phyloP scores from a whole-genome alignment of 1,140 invertebrate genomes.

The Cephus cinctus region DNA sequence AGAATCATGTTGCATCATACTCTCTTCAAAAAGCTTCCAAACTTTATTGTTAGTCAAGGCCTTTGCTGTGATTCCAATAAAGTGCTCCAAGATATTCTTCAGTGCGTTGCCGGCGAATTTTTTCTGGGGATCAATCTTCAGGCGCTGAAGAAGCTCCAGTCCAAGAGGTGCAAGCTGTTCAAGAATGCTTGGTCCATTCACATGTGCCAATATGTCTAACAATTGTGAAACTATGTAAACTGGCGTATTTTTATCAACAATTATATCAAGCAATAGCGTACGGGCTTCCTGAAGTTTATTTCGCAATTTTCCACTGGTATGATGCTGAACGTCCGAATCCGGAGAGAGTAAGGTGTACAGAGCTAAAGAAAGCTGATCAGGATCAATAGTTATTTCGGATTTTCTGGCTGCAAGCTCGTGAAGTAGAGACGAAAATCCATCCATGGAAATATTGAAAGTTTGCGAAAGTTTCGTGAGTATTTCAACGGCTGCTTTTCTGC shows the following conservation, averaged over 20 bases:
- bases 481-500: constrained; percentile 32
- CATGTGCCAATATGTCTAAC: constrained; percentile 53
- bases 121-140: constrained; percentile 14
- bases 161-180: constrained; percentile 39
- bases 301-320: constrained; percentile 35
- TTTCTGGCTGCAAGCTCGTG: constrained; percentile 33
- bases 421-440: constrained; percentile 38
- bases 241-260: constrained; percentile 36
- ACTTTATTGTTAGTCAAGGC: constrained; percentile 42
- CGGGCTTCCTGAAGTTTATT: constrained; percentile 35
- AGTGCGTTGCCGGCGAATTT: constrained; percentile 33
- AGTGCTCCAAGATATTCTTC: constrained; percentile 44
- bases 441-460: constrained; percentile 26
- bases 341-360: constrained; percentile 57
- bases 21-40: constrained; percentile 42
- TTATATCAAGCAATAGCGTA: constrained; percentile 33
- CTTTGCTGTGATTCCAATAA: constrained; percentile 40
- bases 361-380: constrained; percentile 60
- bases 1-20: constrained; percentile 28
- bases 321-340: constrained; percentile 44
- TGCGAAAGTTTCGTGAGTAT: constrained; percentile 35
- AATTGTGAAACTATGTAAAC: constrained; percentile 51
- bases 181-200: constrained; percentile 58
- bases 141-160: constrained; percentile 25
- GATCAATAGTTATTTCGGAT: constrained; percentile 63